A percentile compares a stretch with the other conserved stretches of the same genome.
Conservation (phyloP, 2,797 vertebrate genomes). For the Meda fulgida region DNA sequence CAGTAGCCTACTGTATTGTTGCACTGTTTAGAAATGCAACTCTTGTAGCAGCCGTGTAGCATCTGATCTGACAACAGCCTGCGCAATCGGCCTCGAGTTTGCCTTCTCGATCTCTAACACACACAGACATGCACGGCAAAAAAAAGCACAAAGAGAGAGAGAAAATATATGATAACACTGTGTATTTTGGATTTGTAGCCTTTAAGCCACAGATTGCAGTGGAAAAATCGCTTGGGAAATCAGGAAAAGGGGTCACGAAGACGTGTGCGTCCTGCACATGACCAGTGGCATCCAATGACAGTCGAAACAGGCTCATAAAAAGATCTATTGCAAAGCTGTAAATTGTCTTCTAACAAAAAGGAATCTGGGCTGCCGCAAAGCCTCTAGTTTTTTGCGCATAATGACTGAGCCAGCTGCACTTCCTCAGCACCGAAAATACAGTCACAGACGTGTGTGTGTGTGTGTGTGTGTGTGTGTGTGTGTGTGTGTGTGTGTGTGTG, state of each 20-base stretch:
- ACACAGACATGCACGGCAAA: conserved; percentile 50
- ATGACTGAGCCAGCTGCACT: conserved; percentile 80
- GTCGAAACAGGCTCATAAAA: conserved; percentile 97
- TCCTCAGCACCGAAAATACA: conserved; percentile 30
- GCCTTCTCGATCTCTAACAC: conserved; percentile 56
- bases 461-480: not conserved
- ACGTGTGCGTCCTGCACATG: conserved; percentile 96
- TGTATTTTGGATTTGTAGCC: conserved; percentile 84
- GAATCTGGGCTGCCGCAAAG: conserved; percentile 93
- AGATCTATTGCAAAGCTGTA: conserved; percentile 98
- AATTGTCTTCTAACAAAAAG: conserved; percentile 99
- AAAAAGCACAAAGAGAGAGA: not conserved
- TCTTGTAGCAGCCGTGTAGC: conserved; percentile 61
- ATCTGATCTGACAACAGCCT: conserved; percentile 57
- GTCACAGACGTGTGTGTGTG: not conserved
- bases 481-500: too few species aligned
- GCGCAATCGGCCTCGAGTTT: conserved; percentile 48
- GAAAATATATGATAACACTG: conserved; percentile 77
- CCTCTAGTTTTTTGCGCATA: conserved; percentile 88
- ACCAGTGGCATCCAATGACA: conserved; percentile 98
- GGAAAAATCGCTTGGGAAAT: conserved; percentile 95
- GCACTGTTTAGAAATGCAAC: conserved; percentile 54
- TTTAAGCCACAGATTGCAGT: conserved; percentile 89
- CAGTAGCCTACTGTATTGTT: conserved; percentile 13
- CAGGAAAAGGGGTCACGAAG: conserved; percentile 96